Evolutionary conservation across 2,888 invertebrate genomes (phyloP), one percentile per base, ranked within the genome.

Genomic region (Lycocerus yunnanus): DNA sequence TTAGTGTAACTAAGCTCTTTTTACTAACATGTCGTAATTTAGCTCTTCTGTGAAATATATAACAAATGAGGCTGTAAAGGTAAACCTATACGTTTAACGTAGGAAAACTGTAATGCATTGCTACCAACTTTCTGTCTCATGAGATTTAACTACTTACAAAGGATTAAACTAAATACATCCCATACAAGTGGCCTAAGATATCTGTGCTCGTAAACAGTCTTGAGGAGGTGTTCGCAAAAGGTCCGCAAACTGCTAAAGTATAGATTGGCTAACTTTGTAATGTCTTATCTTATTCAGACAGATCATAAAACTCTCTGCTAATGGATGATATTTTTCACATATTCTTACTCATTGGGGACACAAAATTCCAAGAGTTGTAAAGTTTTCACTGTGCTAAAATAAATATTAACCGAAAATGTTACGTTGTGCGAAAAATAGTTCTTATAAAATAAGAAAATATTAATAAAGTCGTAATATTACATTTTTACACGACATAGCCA

Each of bases 231-330:
- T 79, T 78, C 78, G 76, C 77, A 77, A 72, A 73, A 73, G 73
- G 80, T 78, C 79, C 80, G 77, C 74, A 78, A 81, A 83, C 83
- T 81, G 82, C 80, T 83, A 83, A 85, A 85, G 84, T 85, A 85
- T 85, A 86, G 85, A 86, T 85, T 86, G 86, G 83, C 83, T 83
- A 86, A 86, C 85, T 85, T 86, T 85, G 84, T 86, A 86, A 85
- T 86, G 84, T 84, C 84, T 84, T 84, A 84, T 84, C 84, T 84
- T 82, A 83, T 84, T 83, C 83, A 83, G 83, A 82, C 83, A 82
- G 83, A 81, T 84, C 84, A 82, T 85, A 85, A 85, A 85, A 85
- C 83, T 84, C 83, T 84, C 82, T 79, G 81, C 83, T 84, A 85
- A 85, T 85, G 84, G 84, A 84, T 82, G 83, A 83, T 81, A 82